Base-by-base conservation (phyloP, 1,140 invertebrate species). In the Planococcus citri region DNA sequence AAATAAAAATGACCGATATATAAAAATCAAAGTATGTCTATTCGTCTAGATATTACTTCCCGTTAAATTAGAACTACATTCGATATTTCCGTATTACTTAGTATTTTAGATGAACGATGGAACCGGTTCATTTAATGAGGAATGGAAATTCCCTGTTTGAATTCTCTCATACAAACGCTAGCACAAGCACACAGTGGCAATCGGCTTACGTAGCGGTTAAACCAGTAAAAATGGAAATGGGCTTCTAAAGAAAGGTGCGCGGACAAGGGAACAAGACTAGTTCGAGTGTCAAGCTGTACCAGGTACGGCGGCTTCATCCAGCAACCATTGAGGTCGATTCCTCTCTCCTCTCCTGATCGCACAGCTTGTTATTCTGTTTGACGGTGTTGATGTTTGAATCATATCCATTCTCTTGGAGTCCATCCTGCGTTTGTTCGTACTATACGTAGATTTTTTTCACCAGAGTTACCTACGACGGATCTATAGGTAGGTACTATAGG, bases 21-120 rank as follows among this genome's bases (percentile, higher is more conserved):
- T 51, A 51, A 51, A 51, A 51, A 51, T 20, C n/a, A 51, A 51
- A 51, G 41, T 51, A 51, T 37, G 33, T 37, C 33, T 37, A 37
- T 37, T 37, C 33, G 41, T 51, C 41, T 51, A 14, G 6, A n/a
- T n/a, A 20, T 51, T 17, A 51, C 41, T 51, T 51, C 41, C 41
- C 41, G 41, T 51, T 51, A 51, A 51, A 51, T 51, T 51, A 20
- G 41, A 51, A 51, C 41, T 51, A 37, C 33, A 37, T 37, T 51
- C 41, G 41, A 51, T 51, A 51, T 51, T 51, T 51, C 41, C 41
- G 41, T 51, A 51, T 51, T 51, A 51, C 41, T 51, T 51, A 51
- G 41, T 51, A 51, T 51, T 51, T 51, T 51, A 51, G 41, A 51
- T 9, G 41, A 51, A 6, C 41, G 41, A 51, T 20, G 12, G 41